Evolutionary conservation across 1,140 invertebrate species (phyloP), one percentile per base, ranked within the genome.

Genomic region (Aphaenogaster rudis): DNA sequence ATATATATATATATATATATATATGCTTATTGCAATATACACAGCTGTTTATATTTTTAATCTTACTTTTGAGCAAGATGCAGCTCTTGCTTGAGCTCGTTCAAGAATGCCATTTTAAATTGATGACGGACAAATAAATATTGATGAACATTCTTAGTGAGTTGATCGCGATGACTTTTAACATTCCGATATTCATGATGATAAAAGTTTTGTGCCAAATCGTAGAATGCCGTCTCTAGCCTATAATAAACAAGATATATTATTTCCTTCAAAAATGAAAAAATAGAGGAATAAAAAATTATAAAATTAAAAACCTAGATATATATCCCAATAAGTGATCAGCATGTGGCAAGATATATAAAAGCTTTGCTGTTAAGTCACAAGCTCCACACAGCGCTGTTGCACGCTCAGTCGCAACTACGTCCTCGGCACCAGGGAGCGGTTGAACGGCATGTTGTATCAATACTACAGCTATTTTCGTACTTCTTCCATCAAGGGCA

Each of bases 71-170:
- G 97, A 42, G 99, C 98, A 15, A 97, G 97, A 92, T 97, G 97
- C 81, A 97, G 96, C 94, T 99, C 99, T 93, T 99, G 98, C 92
- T 98, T 98, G 66, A 99, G 94, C 96, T 99, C 99, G 95, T 98
- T 98, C 61, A 99, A 97, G 96, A 99, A 99, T n/a, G 97, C 99
- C 93, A 99, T 97, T 96, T 99, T 99, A 93, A 99, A 99, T 92
- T 99, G 98, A 96, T 99, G 99, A 36, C 99, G 96, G 4, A 99
- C 98, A 96, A 98, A 98, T 28, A 99, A 96, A 90, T 98, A 97
- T 8, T 98, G 98, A 95, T 99, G 99, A 17, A 97, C 98, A 13
- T 97, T 98, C 96, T 98, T 99, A 92, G 99, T 99, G 13, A 99
- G 96, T 92, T 98, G 97, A 93, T 99, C 99, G 88, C 97, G 96